A percentile compares a stretch with the other conserved stretches of the same genome.
phyloP scores from a whole-genome alignment of 2,888 invertebrate genomes.

The Gymnosoma rotundatum region DNA sequence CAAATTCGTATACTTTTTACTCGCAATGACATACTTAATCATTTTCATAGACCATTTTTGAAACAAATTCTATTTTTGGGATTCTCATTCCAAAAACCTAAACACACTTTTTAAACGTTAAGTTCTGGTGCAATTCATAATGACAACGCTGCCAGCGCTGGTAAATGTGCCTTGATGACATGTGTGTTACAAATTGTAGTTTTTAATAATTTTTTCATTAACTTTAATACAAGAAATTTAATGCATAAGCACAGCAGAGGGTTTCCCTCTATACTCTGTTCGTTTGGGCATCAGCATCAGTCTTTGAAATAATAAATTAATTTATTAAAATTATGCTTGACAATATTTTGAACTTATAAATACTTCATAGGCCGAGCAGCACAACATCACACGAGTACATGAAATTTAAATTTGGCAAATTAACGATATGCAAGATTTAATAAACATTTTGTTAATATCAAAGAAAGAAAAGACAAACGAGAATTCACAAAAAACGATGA shows the following conservation, averaged over 20 bases:
- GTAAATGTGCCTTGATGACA: conserved; percentile 35
- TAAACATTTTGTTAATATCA: conserved; percentile 9
- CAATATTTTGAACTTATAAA: conserved; percentile 61
- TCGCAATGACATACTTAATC: no score
- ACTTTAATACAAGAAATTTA: conserved; percentile 7
- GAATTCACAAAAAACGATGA: no score
- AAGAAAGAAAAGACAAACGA: not conserved
- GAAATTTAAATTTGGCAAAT: conserved; percentile 13
- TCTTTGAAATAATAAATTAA: conserved; percentile 52
- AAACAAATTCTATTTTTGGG: not conserved
- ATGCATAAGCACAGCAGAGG: no score
- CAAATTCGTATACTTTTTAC: no score
- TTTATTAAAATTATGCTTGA: conserved; percentile 61
- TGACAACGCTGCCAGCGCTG: conserved; percentile 9
- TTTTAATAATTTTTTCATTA: conserved; percentile 27
- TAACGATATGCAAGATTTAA: conserved; percentile 37
- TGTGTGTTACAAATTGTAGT: conserved; percentile 29
- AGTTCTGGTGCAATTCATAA: no score
- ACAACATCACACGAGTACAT: not conserved
- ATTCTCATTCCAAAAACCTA: not conserved
- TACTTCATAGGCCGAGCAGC: not conserved
- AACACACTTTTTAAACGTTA: no score
- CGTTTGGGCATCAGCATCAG: not conserved
- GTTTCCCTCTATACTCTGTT: not conserved
- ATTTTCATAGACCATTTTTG: no score